A percentile compares a stretch with the other conserved stretches of the same genome.
phyloP scores from a whole-genome alignment of 2,113 vertebrate genomes.

The Neodon shergylaensis region DNA sequence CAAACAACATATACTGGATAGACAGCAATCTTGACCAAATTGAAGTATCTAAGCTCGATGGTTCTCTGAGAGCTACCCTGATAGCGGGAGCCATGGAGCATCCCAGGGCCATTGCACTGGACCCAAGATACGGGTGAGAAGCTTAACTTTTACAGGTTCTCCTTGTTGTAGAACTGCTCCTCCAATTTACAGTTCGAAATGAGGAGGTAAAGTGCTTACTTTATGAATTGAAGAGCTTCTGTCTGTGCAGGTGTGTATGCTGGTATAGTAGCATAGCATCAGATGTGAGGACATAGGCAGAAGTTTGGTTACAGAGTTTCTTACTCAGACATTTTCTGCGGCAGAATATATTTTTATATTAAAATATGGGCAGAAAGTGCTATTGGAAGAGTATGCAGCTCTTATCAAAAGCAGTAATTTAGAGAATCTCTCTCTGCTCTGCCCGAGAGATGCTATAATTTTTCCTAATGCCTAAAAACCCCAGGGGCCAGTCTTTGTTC shows the following conservation, averaged over 20 bases:
- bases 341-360: background rate
- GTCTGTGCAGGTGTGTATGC: rapidly evolving
- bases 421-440: constrained; percentile 42
- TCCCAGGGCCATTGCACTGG: constrained; percentile 96
- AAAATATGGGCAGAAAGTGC: background rate
- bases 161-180: background rate
- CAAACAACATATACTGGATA: constrained; percentile 98
- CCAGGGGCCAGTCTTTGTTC: background rate
- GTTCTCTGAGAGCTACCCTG: constrained; percentile 94
- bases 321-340: background rate
- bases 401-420: constrained; percentile 38
- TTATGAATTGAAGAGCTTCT: background rate
- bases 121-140: constrained; percentile 95
- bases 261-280: background rate
- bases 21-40: constrained; percentile 99
- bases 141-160: background rate
- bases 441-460: constrained; percentile 44
- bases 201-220: background rate
- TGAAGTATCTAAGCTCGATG: constrained; percentile 96
- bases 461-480: constrained; percentile 47
- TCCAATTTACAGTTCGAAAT: background rate
- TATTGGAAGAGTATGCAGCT: constrained; percentile 3
- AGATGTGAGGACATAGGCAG: background rate
- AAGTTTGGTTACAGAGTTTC: background rate
- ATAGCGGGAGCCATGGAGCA: constrained; percentile 99